Evolutionary conservation across 2,888 invertebrate genomes (phyloP), one percentile per base, ranked within the genome.

Genomic region (Euproctis similis): DNA sequence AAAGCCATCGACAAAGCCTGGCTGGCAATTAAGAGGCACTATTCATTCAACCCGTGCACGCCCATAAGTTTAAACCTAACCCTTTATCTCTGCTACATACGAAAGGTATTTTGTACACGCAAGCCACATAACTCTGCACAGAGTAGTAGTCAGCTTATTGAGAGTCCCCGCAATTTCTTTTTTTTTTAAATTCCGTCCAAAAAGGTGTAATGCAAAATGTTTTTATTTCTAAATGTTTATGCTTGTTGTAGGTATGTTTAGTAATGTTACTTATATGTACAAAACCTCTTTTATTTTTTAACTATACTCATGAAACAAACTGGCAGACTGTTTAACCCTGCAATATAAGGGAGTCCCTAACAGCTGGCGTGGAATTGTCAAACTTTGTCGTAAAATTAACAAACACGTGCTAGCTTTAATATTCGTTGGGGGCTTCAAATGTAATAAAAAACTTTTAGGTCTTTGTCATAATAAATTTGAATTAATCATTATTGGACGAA

Each of bases 11-110:
- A 48, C 43, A 47, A 54, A 50, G 45, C n/a, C 52, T 41, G 37
- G 40, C 30, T 41, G 38, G 56, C 51, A 59, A 59, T 59, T 58
- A 56, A 59, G 45, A 43, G n/a, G 46, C 39, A 41, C 46, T 42
- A 45, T 48, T 51, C 48, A 52, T 52, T 49, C 53, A 45, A 38
- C 39, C 53, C 37, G 49, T 40, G 42, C 46, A 32, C 46, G 35
- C 24, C 49, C 49, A 46, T 53, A 43, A 46, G 46, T 53, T 50
- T 36, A 29, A 12, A 31, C 35, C 49, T 45, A 52, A 39, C 53
- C 49, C 38, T 50, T 50, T 52, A 50, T 42, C 35, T 39, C 27
- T 20, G 30, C 29, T 41, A 38, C 40, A 35, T 42, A 38, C n/a
- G 28, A 30, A 32, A 24, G 12, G 51, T 49, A 47, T 51, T 48